Evolutionary conservation across 2,113 vertebrate genomes (phyloP).

Genomic region (Eurystomus gularis): DNA sequence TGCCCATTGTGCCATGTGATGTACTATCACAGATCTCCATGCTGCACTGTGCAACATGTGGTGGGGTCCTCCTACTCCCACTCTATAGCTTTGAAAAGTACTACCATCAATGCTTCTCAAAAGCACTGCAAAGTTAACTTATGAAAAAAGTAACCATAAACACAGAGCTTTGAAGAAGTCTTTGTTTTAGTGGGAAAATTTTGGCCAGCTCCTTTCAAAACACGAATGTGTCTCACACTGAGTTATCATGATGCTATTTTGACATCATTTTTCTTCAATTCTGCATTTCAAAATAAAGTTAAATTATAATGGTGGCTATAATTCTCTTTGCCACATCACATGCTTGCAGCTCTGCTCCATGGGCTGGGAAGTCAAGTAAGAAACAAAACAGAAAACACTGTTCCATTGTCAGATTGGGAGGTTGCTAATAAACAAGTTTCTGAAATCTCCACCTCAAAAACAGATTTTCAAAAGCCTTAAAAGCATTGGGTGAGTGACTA

Average conservation of each 20-base stretch:
- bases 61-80: background rate
- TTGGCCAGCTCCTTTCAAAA: background rate
- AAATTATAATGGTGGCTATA: background rate
- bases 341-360: background rate
- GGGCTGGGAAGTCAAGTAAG: background rate
- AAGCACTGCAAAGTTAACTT: background rate
- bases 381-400: background rate
- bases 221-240: background rate
- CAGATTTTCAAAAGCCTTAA: background rate
- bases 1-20: background rate
- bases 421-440: background rate
- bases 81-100: background rate
- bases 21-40: background rate
- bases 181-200: background rate
- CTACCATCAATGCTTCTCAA: background rate
- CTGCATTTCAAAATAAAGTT: background rate
- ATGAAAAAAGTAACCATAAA: background rate
- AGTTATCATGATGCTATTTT: background rate
- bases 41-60: fast-evolving
- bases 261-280: background rate
- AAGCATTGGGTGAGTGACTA: background rate
- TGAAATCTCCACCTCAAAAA: slow-evolving; percentile 5
- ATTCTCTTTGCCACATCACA: background rate
- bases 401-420: background rate
- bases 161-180: background rate